A percentile compares a stretch with the other conserved stretches of the same genome.
Conservation (phyloP, 2,113 vertebrate genomes). For the Lagopus leucura region DNA sequence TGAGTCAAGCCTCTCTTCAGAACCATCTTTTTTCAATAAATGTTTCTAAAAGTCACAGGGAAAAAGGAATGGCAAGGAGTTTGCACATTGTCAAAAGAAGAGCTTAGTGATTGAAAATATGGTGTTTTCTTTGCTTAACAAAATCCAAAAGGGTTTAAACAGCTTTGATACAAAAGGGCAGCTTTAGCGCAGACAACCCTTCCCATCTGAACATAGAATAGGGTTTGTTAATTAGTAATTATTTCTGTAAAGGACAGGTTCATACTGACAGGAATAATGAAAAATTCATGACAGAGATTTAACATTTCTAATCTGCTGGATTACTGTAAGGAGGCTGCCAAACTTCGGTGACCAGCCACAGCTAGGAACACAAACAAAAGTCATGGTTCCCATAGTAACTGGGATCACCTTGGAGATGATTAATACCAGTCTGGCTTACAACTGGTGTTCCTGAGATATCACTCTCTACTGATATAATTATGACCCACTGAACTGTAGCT, state of each 20-base stretch:
- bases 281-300: constrained; percentile 49
- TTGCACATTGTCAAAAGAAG: not conserved
- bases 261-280: constrained; percentile 49
- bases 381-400: constrained; percentile 77
- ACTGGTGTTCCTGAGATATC: constrained; percentile 48
- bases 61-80: constrained; percentile 13
- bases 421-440: constrained; percentile 68
- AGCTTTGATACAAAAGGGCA: constrained; percentile 27
- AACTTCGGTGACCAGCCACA: constrained; percentile 49
- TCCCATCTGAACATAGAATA: constrained; percentile 22
- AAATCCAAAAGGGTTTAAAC: constrained; percentile 33
- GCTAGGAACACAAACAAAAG: constrained; percentile 75
- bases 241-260: constrained; percentile 51
- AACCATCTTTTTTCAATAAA: not conserved
- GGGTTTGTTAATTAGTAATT: constrained; percentile 66
- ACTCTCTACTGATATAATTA: constrained; percentile 67
- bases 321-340: constrained; percentile 56
- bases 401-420: constrained; percentile 82
- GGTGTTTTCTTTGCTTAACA: constrained; percentile 30
- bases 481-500: constrained; percentile 32
- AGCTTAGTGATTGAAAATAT: not conserved
- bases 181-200: constrained; percentile 9
- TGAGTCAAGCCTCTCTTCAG: not conserved
- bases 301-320: constrained; percentile 69
- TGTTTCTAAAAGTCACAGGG: constrained; percentile 37